These are phyloP conservation scores for Diaprepes abbreviatus DNA, from an alignment of 2,888 invertebrate species.

Conservation along the genomic window DNA sequence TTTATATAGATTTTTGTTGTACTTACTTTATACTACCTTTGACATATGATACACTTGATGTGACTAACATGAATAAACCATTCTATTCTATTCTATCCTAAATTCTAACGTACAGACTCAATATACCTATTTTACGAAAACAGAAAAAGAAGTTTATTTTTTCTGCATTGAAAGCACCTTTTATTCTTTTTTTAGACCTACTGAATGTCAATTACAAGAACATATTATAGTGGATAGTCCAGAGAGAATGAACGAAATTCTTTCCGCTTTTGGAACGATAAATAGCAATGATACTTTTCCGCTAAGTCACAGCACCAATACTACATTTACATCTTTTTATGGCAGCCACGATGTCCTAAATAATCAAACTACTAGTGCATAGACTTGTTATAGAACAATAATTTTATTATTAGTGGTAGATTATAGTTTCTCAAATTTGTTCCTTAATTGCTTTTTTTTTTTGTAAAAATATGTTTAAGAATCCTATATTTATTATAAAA, in stretches of 20 bases:
- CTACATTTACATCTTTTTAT: conserved; percentile 71
- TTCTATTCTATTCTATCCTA: too few relatives aligned
- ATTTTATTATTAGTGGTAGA: neutral
- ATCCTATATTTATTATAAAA: too few relatives aligned
- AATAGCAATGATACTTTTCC: conserved; percentile 69
- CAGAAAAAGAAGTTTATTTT: too few relatives aligned
- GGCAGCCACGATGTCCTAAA: conserved; percentile 68
- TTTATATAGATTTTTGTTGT: too few relatives aligned
- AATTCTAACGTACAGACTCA: too few relatives aligned
- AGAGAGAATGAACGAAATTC: conserved; percentile 66
- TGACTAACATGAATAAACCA: too few relatives aligned
- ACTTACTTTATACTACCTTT: too few relatives aligned
- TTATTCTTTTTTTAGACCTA: conserved; percentile 50
- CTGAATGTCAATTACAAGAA: conserved; percentile 63
- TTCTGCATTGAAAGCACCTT: too few relatives aligned
- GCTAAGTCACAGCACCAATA: conserved; percentile 70
- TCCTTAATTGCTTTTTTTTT: too few relatives aligned
- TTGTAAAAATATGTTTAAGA: too few relatives aligned
- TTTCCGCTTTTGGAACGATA: conserved; percentile 59
- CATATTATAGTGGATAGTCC: conserved; percentile 65
- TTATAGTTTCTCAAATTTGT: neutral
- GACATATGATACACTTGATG: too few relatives aligned
- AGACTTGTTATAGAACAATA: conserved; percentile 15
- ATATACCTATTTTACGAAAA: too few relatives aligned
- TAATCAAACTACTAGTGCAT: conserved; percentile 58